Conservation (phyloP, 2,888 invertebrate species). For the Nomada fucata region DNA sequence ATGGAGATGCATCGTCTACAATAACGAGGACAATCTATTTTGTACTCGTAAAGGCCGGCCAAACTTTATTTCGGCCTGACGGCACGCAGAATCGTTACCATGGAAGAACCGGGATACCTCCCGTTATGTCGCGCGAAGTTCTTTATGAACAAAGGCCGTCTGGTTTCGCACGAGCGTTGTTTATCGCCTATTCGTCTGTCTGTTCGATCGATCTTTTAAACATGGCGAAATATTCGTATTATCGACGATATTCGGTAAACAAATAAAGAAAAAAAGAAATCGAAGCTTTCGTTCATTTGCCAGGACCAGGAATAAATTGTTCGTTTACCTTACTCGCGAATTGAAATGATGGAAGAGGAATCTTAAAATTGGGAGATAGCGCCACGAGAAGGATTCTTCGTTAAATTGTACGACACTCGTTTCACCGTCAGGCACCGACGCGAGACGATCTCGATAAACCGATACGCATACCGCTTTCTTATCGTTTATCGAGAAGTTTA, state of each 20-base stretch:
- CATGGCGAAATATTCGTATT: background rate
- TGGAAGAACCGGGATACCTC: constrained; percentile 21
- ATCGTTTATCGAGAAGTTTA: constrained; percentile 37
- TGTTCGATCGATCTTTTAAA: background rate
- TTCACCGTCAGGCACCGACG: background rate
- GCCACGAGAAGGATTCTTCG: constrained; percentile 3
- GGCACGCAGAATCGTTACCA: constrained; percentile 40
- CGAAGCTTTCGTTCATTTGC: background rate
- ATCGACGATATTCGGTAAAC: too few species aligned
- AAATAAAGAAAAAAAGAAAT: background rate
- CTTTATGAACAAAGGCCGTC: constrained; percentile 2
- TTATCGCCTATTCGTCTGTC: background rate
- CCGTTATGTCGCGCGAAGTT: constrained; percentile 21
- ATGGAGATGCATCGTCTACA: constrained; percentile 75
- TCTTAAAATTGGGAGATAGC: background rate
- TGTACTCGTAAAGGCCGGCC: constrained; percentile 57
- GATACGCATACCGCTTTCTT: background rate
- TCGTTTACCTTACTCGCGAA: background rate
- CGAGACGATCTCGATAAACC: constrained; percentile 14
- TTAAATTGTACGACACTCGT: constrained; percentile 18
- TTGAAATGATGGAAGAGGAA: background rate
- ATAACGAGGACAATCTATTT: constrained; percentile 75
- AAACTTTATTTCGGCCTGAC: constrained; percentile 62
- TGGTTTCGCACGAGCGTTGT: background rate
- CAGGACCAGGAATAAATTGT: background rate